These are phyloP conservation scores for Drosophila suzukii DNA, from an alignment of 1,140 invertebrate species.

Conservation along the genomic window DNA sequence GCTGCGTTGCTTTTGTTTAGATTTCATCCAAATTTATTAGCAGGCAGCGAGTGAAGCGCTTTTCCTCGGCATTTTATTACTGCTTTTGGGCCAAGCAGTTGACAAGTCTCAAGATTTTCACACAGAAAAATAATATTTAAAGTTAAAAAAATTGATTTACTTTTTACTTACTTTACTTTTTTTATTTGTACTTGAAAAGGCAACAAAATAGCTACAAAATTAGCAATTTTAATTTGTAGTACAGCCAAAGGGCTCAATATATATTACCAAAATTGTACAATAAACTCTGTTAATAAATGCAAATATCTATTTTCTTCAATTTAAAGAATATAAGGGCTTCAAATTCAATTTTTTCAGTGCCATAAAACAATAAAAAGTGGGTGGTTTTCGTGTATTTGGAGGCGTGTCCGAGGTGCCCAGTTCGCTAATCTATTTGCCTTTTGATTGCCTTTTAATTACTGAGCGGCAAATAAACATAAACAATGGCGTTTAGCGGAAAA, in stretches of 20 bases:
- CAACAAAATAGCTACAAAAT: no score
- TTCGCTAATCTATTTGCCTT: conserved; percentile 53
- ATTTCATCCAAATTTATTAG: conserved; percentile 37
- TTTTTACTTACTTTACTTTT: no score
- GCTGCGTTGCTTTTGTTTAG: conserved; percentile 40
- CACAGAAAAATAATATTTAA: not conserved
- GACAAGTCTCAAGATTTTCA: conserved; percentile 17
- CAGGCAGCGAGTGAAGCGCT: conserved; percentile 12
- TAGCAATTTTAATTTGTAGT: no score
- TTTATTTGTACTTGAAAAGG: no score
- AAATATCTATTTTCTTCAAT: not conserved
- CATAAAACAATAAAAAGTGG: not conserved
- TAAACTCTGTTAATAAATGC: no score
- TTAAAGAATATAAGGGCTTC: not conserved
- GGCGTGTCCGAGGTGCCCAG: conserved; percentile 25
- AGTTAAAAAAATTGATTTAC: no score
- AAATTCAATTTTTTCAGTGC: not conserved
- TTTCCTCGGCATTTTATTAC: conserved; percentile 10
- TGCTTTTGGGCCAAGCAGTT: conserved; percentile 13
- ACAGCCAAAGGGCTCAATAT: no score
- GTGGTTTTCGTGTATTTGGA: not conserved
- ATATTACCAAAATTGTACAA: no score
- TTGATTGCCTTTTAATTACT: conserved; percentile 77
- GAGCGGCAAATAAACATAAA: conserved; percentile 76
- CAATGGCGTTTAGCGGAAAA: conserved; percentile 37